Evolutionary conservation across 1,140 invertebrate genomes (phyloP).

Genomic region (Hetaerina americana): DNA sequence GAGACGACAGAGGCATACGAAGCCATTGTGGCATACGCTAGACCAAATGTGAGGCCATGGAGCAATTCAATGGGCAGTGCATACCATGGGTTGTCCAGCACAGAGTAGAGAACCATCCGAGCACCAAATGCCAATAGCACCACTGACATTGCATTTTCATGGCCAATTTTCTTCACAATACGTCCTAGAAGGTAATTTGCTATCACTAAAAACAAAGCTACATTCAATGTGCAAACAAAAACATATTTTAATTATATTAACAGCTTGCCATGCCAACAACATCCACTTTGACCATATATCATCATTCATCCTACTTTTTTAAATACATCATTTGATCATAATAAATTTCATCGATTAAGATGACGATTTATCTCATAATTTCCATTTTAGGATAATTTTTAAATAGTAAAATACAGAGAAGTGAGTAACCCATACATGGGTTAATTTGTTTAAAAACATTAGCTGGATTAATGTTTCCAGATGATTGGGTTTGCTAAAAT

Average conservation of each 20-base stretch:
- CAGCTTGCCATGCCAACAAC: no score
- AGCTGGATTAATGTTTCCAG: no score
- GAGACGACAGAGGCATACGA: constrained; percentile 76
- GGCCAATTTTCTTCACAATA: constrained; percentile 70
- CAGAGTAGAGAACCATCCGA: constrained; percentile 71
- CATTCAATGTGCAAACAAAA: not conserved
- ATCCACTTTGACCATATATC: no score
- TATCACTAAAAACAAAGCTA: not conserved
- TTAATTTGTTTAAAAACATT: no score
- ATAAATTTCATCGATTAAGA: no score
- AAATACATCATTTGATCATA: no score
- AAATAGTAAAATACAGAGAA: no score
- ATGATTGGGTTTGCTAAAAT: no score
- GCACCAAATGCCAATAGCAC: constrained; percentile 60
- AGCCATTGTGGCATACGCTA: constrained; percentile 80
- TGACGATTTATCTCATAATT: no score
- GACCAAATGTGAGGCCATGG: constrained; percentile 76
- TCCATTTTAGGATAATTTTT: no score
- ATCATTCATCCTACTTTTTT: no score
- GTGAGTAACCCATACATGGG: no score
- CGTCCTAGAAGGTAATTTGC: constrained; percentile 33
- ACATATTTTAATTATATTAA: constrained; percentile 7
- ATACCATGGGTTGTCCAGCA: constrained; percentile 65
- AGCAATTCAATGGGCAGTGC: constrained; percentile 71
- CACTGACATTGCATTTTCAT: constrained; percentile 66